Percentiles rank a stretch among this genome's conserved stretches.
Conservation (phyloP, 2,797 vertebrate genomes). For the Oreonectes daqikongensis region DNA sequence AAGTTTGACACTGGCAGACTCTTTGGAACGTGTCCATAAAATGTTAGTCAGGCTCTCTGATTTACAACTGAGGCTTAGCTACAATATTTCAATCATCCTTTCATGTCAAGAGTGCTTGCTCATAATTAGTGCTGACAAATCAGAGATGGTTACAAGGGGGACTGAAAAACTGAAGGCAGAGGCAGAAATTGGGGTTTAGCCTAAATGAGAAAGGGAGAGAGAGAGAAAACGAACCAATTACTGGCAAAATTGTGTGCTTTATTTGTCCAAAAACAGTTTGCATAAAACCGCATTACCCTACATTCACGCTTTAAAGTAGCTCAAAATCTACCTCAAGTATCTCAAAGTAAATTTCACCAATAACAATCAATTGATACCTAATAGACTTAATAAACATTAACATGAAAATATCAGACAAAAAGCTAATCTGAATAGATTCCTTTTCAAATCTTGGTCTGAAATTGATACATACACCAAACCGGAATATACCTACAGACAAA, state of each 20-base stretch:
- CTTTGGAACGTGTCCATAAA: slow-evolving; percentile 69
- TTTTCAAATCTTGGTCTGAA: no score
- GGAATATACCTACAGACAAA: no score
- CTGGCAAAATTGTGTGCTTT: not conserved
- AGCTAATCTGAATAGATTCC: no score
- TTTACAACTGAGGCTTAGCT: slow-evolving; percentile 41
- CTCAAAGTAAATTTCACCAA: not conserved
- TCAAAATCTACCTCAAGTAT: not conserved
- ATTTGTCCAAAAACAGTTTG: not conserved
- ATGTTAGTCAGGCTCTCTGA: slow-evolving; percentile 32
- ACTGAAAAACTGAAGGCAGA: slow-evolving; percentile 7
- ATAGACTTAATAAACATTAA: no score
- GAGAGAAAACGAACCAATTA: slow-evolving; percentile 30
- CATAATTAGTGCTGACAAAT: slow-evolving; percentile 56
- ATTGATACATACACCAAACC: no score
- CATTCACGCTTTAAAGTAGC: not conserved
- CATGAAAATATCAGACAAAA: no score
- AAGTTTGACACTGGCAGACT: slow-evolving; percentile 76
- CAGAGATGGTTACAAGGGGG: not conserved
- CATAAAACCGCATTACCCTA: not conserved
- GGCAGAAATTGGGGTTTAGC: slow-evolving; percentile 19
- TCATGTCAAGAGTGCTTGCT: slow-evolving; percentile 42
- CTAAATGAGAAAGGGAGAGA: slow-evolving; percentile 39
- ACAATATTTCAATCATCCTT: slow-evolving; percentile 21
- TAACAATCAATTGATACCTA: not conserved